Base-by-base conservation (phyloP, 1,140 invertebrate genomes). In the Lerema accius region DNA sequence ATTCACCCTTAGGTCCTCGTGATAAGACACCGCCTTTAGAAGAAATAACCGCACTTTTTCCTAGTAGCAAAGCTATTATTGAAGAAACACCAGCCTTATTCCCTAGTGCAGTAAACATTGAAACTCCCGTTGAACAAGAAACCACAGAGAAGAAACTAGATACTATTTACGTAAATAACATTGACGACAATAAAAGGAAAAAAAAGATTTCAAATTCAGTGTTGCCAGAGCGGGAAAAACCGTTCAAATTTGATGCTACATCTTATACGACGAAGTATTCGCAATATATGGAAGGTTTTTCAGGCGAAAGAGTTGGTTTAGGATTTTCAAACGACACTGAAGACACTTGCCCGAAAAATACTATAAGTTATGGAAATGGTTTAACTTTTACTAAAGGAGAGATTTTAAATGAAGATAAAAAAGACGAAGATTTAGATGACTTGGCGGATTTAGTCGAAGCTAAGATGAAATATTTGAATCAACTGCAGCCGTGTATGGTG, bases 221-320 rank as follows among this genome's bases (percentile, higher is more conserved):
- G 3, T 67, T 90, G 15, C 85, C 84, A 32, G 82, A 82, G 4
- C 53, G 77, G 2, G 84, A 79, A 17, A 80, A 75, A 28, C 62
- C 79, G 9, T n/a, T 9, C 9, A 82, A 76, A 60, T 50, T 56
- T 4, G 80, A 84, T 67, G 46, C 73, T 11, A 83, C 85, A 0
- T 46, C 66, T 2, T 90, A 90, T 17, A 90, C 86, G 1, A 90
- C 88, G 0, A 89, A 89, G 50, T 91, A 91, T 79, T 76, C 86
- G 3, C 73, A 86, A 28, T 76, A 73, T 17, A 85, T 89, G 49
- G 89, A 89, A 67, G 86, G 89, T 0, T 87, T 89, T 45, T 82
- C 85, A 0, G 75, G 49, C 32, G 85, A 89, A 59, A 73, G 86
- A 55, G 82, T 79, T 4, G 89, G 89, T 10, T 67, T 91, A 58